These are phyloP conservation scores for human (Homo sapiens) DNA, from an alignment of 2,113 vertebrate genomes.

Conservation along the genomic window DNA sequence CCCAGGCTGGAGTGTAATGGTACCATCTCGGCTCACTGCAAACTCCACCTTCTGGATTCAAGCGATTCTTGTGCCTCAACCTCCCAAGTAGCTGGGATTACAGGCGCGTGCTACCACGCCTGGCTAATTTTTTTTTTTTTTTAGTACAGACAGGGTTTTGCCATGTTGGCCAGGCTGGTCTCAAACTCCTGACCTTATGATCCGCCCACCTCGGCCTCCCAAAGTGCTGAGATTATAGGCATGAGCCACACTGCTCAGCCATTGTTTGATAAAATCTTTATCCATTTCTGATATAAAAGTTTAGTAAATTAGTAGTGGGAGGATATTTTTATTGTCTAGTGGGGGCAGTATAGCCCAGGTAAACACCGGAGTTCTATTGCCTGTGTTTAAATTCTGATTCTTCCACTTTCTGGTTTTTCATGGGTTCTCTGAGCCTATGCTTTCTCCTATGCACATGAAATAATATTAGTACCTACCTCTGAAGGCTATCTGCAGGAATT, in stretches of 20 bases:
- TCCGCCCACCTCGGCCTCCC: no score
- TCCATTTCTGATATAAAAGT: background rate
- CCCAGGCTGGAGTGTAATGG: no score
- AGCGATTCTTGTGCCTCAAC: no score
- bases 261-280: background rate
- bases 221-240: no score
- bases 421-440: background rate
- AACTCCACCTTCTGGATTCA: no score
- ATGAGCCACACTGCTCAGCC: no score
- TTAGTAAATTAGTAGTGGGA: background rate
- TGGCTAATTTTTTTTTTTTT: no score
- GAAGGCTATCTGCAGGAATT: background rate
- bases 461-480: background rate
- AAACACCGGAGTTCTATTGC: background rate
- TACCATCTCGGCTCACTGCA: no score
- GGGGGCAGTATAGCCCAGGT: accelerated
- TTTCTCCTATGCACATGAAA: background rate
- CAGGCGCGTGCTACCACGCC: accelerated
- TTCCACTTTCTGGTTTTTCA: background rate
- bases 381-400: background rate
- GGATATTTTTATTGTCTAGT: background rate
- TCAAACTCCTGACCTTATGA: no score
- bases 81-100: no score
- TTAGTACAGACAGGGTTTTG: no score
- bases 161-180: no score